Evolutionary conservation across 2,888 invertebrate genomes (phyloP).

Genomic region (Drosophila cracens): DNA sequence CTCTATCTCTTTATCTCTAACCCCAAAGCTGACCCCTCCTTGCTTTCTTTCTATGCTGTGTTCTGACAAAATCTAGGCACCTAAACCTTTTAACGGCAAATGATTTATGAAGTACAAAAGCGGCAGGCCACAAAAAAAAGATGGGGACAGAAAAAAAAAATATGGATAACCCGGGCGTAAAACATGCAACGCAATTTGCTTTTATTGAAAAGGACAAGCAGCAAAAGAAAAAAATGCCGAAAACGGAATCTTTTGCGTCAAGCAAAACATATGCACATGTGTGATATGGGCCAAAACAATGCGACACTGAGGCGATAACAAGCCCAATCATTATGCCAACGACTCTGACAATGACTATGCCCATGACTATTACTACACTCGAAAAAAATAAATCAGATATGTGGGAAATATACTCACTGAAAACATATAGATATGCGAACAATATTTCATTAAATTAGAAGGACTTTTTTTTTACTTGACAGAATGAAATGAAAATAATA

Average conservation of each 20-base stretch:
- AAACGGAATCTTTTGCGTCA: slow-evolving; percentile 39
- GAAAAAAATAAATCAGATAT: not conserved
- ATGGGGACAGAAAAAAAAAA: slow-evolving; percentile 3
- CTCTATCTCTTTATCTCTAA: slow-evolving; percentile 46
- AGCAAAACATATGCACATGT: slow-evolving; percentile 47
- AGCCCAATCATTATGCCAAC: slow-evolving; percentile 76
- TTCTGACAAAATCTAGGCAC: slow-evolving; percentile 32
- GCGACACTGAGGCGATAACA: slow-evolving; percentile 74
- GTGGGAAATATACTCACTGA: too few species aligned
- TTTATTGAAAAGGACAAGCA: slow-evolving; percentile 74
- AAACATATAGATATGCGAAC: too few species aligned
- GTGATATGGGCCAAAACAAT: slow-evolving; percentile 61
- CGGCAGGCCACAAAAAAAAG: slow-evolving; percentile 20
- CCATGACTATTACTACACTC: slow-evolving; percentile 32
- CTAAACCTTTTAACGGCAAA: slow-evolving; percentile 74
- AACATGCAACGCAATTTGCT: slow-evolving; percentile 81
- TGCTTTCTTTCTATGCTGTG: slow-evolving; percentile 58
- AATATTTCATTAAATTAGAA: too few species aligned
- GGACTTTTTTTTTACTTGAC: too few species aligned
- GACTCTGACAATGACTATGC: slow-evolving; percentile 47
- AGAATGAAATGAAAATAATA: too few species aligned
- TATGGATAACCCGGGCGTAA: slow-evolving; percentile 51
- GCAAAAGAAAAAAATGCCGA: slow-evolving; percentile 33
- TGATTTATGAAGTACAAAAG: slow-evolving; percentile 72
- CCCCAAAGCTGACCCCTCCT: slow-evolving; percentile 13